Conservation (phyloP, 1,140 invertebrate species). For the Lethrus apterus region DNA sequence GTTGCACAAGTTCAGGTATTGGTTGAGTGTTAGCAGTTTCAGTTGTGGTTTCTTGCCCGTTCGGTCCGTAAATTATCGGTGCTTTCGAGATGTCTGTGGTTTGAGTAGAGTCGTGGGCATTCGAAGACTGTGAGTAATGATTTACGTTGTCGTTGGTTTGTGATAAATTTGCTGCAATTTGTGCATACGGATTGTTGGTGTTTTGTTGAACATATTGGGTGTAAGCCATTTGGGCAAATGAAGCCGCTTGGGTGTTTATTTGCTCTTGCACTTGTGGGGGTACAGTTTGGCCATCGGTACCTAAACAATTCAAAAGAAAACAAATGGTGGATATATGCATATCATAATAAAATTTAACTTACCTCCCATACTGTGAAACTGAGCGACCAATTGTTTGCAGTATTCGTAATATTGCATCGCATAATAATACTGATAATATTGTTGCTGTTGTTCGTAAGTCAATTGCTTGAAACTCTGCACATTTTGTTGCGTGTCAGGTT, state of each 20-base stretch:
- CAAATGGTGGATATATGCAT: background rate
- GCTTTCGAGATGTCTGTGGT: slow-evolving; percentile 18
- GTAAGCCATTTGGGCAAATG: slow-evolving; percentile 30
- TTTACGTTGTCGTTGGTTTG: slow-evolving; percentile 19
- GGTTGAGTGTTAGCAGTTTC: background rate
- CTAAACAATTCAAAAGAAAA: slow-evolving; percentile 1
- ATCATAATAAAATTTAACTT: background rate
- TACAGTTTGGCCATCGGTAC: slow-evolving; percentile 7
- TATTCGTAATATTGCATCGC: slow-evolving; percentile 37
- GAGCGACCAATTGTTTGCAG: slow-evolving; percentile 34
- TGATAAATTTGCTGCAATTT: slow-evolving; percentile 32
- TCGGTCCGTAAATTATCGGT: slow-evolving; percentile 19
- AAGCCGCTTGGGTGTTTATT: slow-evolving; percentile 24
- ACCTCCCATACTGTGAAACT: slow-evolving; percentile 15
- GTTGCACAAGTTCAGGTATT: background rate
- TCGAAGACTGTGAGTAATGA: slow-evolving; percentile 11
- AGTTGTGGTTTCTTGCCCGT: slow-evolving; percentile 6
- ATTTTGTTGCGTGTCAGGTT: slow-evolving; percentile 15
- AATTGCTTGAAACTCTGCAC: no score
- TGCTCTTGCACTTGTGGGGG: slow-evolving; percentile 17
- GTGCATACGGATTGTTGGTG: slow-evolving; percentile 33
- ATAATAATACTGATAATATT: slow-evolving; percentile 38
- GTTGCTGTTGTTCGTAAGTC: slow-evolving; percentile 31
- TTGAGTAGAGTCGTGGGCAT: slow-evolving; percentile 3
- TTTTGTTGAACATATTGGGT: slow-evolving; percentile 29